Conservation (phyloP, 2,113 vertebrate species). For the Cacatua alba region DNA sequence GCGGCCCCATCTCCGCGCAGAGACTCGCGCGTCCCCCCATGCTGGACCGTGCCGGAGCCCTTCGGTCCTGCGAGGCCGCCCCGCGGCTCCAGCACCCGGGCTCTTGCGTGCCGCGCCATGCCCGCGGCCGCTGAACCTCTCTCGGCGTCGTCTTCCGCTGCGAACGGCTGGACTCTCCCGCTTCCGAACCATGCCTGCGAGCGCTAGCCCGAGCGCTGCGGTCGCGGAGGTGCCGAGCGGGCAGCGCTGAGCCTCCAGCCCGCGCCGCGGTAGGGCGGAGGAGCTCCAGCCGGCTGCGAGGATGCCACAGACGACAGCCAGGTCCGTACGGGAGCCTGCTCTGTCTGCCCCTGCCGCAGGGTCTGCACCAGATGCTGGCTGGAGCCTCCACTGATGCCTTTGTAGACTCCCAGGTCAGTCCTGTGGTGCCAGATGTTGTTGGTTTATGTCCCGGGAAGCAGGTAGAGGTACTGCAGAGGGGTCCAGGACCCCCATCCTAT, state of each 20-base stretch:
- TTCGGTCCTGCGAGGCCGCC: neutral
- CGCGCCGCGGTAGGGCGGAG: neutral
- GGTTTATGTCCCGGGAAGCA: neutral
- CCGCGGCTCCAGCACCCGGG: neutral
- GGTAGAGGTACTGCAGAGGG: neutral
- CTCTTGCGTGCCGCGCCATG: neutral
- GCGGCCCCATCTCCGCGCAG: neutral
- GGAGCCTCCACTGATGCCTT: neutral
- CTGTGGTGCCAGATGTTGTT: neutral
- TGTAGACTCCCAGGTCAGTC: conserved; percentile 18
- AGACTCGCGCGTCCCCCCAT: neutral
- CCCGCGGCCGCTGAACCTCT: neutral
- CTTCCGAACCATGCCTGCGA: neutral
- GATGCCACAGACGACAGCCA: neutral
- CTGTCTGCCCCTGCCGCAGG: neutral
- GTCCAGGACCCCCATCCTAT: neutral
- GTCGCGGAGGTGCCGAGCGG: neutral
- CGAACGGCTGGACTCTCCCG: neutral
- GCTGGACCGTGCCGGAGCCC: neutral
- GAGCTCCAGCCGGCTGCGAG: neutral
- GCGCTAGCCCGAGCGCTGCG: neutral
- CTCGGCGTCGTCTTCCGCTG: neutral
- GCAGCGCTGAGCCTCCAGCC: neutral
- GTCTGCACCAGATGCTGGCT: neutral
- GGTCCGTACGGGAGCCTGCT: neutral